These are phyloP conservation scores for Antechinus flavipes DNA, from an alignment of 2,113 vertebrate species.

Conservation along the genomic window DNA sequence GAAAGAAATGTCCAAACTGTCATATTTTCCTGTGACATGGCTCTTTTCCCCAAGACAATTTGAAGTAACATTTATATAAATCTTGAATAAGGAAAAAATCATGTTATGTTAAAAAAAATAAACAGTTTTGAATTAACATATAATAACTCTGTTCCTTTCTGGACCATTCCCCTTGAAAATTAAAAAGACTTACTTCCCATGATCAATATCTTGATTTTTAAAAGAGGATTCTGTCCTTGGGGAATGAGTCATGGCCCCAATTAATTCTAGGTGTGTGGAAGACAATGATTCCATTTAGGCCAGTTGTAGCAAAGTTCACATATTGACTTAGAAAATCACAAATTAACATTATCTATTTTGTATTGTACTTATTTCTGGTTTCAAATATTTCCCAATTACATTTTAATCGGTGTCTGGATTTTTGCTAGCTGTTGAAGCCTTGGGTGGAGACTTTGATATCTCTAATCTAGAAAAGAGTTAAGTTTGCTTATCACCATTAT, in stretches of 20 bases:
- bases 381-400: not conserved
- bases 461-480: not conserved
- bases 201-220: not conserved
- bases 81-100: not conserved
- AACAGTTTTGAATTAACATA: not conserved
- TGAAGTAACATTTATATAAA: not conserved
- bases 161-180: not conserved
- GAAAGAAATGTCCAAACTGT: not conserved
- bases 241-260: not conserved
- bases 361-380: not conserved
- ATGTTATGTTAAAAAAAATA: not conserved
- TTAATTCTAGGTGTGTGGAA: not conserved
- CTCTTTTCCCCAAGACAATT: not conserved
- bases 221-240: not conserved
- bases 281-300: not conserved
- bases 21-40: not conserved
- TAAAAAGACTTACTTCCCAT: not conserved
- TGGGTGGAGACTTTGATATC: not conserved
- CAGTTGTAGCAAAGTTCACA: not conserved
- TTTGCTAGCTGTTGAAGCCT: not conserved
- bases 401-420: not conserved
- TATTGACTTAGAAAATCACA: not conserved
- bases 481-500: not conserved
- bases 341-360: not conserved
- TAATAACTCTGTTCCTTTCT: not conserved